These are phyloP conservation scores for Drosophila pallidifrons DNA, from an alignment of 1,140 invertebrate genomes.

Conservation along the genomic window DNA sequence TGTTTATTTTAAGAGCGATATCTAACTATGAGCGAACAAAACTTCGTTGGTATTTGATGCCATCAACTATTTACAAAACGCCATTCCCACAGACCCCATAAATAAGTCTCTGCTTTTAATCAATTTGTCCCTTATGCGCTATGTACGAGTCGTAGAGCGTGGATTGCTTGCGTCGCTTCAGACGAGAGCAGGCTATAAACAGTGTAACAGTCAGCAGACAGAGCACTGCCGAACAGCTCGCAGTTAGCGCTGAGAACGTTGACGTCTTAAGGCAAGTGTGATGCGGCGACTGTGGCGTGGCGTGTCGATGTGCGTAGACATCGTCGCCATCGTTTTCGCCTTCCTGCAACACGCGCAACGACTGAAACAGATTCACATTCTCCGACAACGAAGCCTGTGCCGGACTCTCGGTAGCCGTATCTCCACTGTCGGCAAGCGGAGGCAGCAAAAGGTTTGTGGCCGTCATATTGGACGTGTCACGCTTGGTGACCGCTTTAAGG, in stretches of 20 bases:
- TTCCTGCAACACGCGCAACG: slow-evolving; percentile 93
- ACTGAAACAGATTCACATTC: slow-evolving; percentile 95
- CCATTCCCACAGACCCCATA: not conserved
- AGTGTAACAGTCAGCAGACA: slow-evolving; percentile 90
- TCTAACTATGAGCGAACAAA: slow-evolving; percentile 61
- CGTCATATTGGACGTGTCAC: slow-evolving; percentile 86
- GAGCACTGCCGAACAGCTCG: slow-evolving; percentile 88
- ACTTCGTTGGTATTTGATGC: slow-evolving; percentile 55
- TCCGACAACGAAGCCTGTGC: slow-evolving; percentile 87
- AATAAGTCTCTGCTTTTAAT: slow-evolving; percentile 41
- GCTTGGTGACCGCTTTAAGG: slow-evolving; percentile 90
- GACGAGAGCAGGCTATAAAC: slow-evolving; percentile 89
- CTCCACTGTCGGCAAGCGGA: slow-evolving; percentile 58
- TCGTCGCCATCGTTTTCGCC: slow-evolving; percentile 90
- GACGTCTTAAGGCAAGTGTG: slow-evolving; percentile 92
- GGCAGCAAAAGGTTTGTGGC: slow-evolving; percentile 60
- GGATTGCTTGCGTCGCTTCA: slow-evolving; percentile 86
- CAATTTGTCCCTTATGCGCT: slow-evolving; percentile 83
- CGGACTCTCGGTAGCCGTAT: slow-evolving; percentile 48
- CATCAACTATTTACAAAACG: slow-evolving; percentile 49
- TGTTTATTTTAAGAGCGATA: slow-evolving; percentile 35
- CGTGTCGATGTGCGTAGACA: slow-evolving; percentile 62
- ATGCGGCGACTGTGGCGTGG: slow-evolving; percentile 85
- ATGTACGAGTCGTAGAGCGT: slow-evolving; percentile 81
- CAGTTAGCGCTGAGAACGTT: slow-evolving; percentile 90